A percentile compares a stretch with the other conserved stretches of the same genome.
These are phyloP conservation scores for Zygaena filipendulae DNA, from an alignment of 2,888 invertebrate species.

Conservation along the genomic window DNA sequence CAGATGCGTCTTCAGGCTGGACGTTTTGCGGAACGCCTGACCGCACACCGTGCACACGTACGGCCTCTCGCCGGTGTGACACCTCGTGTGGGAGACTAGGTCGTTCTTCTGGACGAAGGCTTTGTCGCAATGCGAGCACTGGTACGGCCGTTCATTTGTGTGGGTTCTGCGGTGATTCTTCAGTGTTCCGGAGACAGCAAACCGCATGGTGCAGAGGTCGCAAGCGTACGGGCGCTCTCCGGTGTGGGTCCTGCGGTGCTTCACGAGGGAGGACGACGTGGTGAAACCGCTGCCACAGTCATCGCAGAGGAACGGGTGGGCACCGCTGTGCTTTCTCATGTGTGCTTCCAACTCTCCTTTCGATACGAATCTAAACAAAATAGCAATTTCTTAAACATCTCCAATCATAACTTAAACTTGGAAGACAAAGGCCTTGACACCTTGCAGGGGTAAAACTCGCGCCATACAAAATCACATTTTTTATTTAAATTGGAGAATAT, in stretches of 20 bases:
- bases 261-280: constrained; percentile 67
- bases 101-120: constrained; percentile 70
- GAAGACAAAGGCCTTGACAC: too few relatives aligned
- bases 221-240: constrained; percentile 70
- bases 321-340: constrained; percentile 67
- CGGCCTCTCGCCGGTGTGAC: constrained; percentile 62
- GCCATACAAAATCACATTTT: too few relatives aligned
- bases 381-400: too few relatives aligned
- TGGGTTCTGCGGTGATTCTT: constrained; percentile 69
- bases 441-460: too few relatives aligned
- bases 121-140: constrained; percentile 65
- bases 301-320: constrained; percentile 69
- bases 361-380: constrained; percentile 45
- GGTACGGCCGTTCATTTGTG: constrained; percentile 68
- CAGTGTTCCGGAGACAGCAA: constrained; percentile 65
- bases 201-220: constrained; percentile 67
- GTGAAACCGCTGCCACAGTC: constrained; percentile 67
- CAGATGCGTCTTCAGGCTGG: constrained; percentile 59
- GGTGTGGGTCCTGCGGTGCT: constrained; percentile 68
- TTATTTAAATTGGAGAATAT: too few relatives aligned
- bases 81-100: constrained; percentile 62
- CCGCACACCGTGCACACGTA: constrained; percentile 56
- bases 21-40: constrained; percentile 60
- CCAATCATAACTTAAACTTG: too few relatives aligned
- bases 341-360: constrained; percentile 68